Base-by-base conservation (phyloP, 2,888 invertebrate genomes). In the Corbicula japonica region DNA sequence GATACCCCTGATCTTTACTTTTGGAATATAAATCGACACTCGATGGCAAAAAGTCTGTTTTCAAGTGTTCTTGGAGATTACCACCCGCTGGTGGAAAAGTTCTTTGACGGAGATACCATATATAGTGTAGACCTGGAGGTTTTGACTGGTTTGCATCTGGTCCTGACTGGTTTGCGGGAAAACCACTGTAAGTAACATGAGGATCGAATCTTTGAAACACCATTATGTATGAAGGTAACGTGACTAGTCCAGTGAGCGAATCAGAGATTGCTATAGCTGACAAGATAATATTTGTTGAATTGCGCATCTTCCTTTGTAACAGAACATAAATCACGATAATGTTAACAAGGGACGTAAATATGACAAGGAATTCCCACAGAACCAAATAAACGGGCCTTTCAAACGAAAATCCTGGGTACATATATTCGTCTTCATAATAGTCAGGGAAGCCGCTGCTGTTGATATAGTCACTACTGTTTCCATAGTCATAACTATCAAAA, bases 161-260 rank as follows among this genome's bases (percentile, higher is more conserved):
- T n/a, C n/a, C n/a, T n/a, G n/a, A n/a, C n/a, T n/a, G n/a, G n/a
- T n/a, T n/a, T n/a, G n/a, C 0, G 34, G 1, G 26, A 28, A 23
- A 30, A 21, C 50, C 1, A 5, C 23, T 6, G 10, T n/a, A n/a
- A n/a, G n/a, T n/a, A n/a, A n/a, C n/a, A n/a, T n/a, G 38, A 26
- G 70, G 26, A 6, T 56, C 44, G 8, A 32, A 41, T 12, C 44
- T 73, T 15, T 30, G n/a, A 41, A 73, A 78, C 23, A 56, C 68
- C 54, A 68, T 68, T n/a, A 73, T 74, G 46, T 78, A 78, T 1
- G 74, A 38, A 26, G 78, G 78, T n/a, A 78, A 65, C 8, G 78
- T 78, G 6, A 78, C 78, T 2, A 78, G 34, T 18, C 78, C 78
- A 10, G 78, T 74, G 56, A 78, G 28, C 0, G 78, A 69, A 28